Evolutionary conservation across 2,797 vertebrate species (phyloP).

Genomic region (Triplophysa yarkandensis): DNA sequence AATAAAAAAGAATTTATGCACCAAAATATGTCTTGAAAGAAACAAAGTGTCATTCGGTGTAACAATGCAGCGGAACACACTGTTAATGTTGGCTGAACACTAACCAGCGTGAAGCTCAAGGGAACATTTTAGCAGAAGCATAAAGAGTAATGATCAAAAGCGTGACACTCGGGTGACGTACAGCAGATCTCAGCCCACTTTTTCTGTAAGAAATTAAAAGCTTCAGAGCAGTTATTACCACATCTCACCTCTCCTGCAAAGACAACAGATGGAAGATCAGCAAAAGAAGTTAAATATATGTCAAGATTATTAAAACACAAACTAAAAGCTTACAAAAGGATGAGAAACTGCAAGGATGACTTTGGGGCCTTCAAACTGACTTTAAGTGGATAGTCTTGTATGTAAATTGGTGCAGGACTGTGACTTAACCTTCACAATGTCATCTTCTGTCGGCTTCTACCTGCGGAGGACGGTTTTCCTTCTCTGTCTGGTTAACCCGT

Average conservation of each 20-base stretch:
- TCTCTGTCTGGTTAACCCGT: constrained; percentile 20
- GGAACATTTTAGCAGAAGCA: constrained; percentile 9
- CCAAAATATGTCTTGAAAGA: background rate
- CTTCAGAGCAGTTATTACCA: constrained; percentile 20
- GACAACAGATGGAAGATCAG: background rate
- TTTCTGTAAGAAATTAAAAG: constrained; percentile 36
- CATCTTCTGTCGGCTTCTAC: constrained; percentile 21
- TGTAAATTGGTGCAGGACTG: background rate
- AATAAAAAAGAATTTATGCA: background rate
- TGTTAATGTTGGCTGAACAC: constrained; percentile 41
- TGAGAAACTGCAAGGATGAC: background rate
- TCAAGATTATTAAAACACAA: background rate
- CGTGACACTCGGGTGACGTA: constrained; percentile 26
- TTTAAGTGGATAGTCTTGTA: background rate
- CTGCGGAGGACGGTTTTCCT: constrained; percentile 59
- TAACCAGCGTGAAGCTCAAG: constrained; percentile 8
- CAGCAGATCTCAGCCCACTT: constrained; percentile 20
- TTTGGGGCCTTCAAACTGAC: background rate
- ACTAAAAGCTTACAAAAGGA: background rate
- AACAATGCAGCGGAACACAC: constrained; percentile 4
- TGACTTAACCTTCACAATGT: constrained; percentile 44
- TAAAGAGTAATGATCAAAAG: constrained; percentile 14
- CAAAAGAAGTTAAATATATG: constrained; percentile 19
- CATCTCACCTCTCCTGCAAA: constrained; percentile 21
- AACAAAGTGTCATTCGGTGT: background rate